Base-by-base conservation (phyloP, 2,888 invertebrate species). In the Drosophila borealis region DNA sequence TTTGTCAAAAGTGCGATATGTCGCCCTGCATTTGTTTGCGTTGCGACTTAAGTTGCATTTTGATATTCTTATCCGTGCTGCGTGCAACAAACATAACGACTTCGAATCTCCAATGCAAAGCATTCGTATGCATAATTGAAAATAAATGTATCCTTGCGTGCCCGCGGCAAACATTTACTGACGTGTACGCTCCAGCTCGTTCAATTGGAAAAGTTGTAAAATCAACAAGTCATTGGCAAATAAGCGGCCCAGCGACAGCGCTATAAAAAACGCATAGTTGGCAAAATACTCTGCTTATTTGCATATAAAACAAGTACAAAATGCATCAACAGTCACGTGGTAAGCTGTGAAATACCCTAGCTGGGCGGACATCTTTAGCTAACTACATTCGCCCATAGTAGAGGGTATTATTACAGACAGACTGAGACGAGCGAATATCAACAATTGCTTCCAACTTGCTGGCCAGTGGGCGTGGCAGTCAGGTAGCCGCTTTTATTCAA, bases 191-290 rank as follows among this genome's bases (percentile, higher is more conserved):
- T 57, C 39, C 34, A 61, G 67, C 59, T 64, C 69, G 80, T 74
- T 80, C 88, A 82, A 82, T 82, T 80, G 88, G 65, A 76, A 84
- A 85, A 85, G 68, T 80, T 82, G 70, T 88, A 85, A 88, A 82
- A 88, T 88, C 84, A 85, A 85, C 84, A 85, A 85, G 88, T 85
- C 88, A 85, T 78, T 69, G 71, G 74, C 71, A 80, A 84, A 87
- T 70, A 80, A 70, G 55, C 17, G 33, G 61, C 45, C 76, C 74
- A 66, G 68, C 74, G 64, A 61, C 63, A 73, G 48, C 68, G 67
- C 62, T 54, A 64, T 61, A 74, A 71, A 73, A 44, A 37, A 17
- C 39, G 37, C 64, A 64, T 55, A 45, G 63, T 64, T 65, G 69
- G 67, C 56, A 72, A 84, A 85, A 80, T 79, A 74, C 72, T 72